Conservation (phyloP, 1,140 invertebrate species). For the Arctopsyche grandis region DNA sequence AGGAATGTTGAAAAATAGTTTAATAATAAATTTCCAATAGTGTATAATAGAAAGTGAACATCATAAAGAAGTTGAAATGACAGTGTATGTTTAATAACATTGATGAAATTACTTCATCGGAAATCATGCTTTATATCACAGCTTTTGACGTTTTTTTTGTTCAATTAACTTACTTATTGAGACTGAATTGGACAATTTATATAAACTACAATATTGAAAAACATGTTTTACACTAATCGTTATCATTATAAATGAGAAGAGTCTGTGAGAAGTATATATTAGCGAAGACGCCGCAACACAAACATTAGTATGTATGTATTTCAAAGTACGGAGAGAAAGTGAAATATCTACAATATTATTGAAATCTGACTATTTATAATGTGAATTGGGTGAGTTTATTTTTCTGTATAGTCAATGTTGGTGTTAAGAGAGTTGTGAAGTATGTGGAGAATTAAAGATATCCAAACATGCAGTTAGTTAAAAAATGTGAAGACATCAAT, state of each 20-base stretch:
- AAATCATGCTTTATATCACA: constrained; percentile 54
- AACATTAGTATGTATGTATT: background rate
- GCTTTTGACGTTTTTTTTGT: constrained; percentile 55
- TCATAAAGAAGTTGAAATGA: constrained; percentile 23
- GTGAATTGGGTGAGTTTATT: too few species aligned
- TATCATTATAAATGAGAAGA: constrained; percentile 13
- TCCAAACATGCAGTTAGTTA: constrained; percentile 43
- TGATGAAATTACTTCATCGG: constrained; percentile 42
- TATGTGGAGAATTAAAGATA: constrained; percentile 4
- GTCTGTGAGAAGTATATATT: background rate
- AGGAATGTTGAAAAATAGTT: too few species aligned
- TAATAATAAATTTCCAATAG: too few species aligned
- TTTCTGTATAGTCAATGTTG: background rate
- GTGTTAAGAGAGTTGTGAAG: background rate
- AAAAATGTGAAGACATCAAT: constrained; percentile 43
- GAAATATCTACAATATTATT: too few species aligned
- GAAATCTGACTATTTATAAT: too few species aligned
- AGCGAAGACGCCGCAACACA: background rate
- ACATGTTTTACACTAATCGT: constrained; percentile 26
- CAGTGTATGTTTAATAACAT: constrained; percentile 33
- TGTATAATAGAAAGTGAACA: constrained; percentile 24
- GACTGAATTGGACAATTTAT: constrained; percentile 53
- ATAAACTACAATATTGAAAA: constrained; percentile 50
- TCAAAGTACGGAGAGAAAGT: too few species aligned
- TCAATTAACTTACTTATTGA: constrained; percentile 54